Base-by-base conservation (phyloP, 1,140 invertebrate species). In the Dendroctonus ponderosae region DNA sequence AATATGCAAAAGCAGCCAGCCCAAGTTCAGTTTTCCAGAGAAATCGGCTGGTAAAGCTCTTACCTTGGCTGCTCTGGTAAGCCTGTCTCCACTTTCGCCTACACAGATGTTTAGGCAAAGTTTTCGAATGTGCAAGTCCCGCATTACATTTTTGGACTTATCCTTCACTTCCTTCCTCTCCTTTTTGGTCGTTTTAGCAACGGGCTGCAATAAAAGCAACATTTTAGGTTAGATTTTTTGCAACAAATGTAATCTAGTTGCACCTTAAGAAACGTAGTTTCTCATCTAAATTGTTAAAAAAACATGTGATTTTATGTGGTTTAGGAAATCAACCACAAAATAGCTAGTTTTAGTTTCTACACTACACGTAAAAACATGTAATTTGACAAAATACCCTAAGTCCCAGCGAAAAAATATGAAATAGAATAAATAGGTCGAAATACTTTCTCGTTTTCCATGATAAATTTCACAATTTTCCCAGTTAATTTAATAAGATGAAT, bases 81-180 rank as follows among this genome's bases (percentile, higher is more conserved):
- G 84, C 81, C 96, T 96, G 79, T 95, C 93, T 87, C 97, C 98
- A 85, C 96, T 98, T 84, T 99, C 98, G 74, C 98, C 98, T 48
- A 99, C 98, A 84, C 97, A 99, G 82, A 99, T 99, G 82, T 99
- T 99, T 43, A 99, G 80, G 80, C 97, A 99, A 15, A 99, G 84
- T 84, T 99, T 99, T 53, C 93, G 87, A 76, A 99, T 99, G 72
- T 92, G 89, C 72, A 99, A 87, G 80, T 99, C 96, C 66, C 94
- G 83, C 98, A 99, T 99, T 66, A 89, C 84, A 88, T 99, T 99
- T 80, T 96, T 96, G 41, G 90, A 86, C 75, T 95, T 90, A 80
- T 76, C 76, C 80, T 93, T 91, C 2, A 84, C 81, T 71, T 85
- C 82, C 75, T 85, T 88, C 74, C 85, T 88, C 57, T 83, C 81